Percentiles rank a stretch among this genome's conserved stretches.
These are phyloP conservation scores for Brachionus plicatilis DNA, from an alignment of 1,140 invertebrate species.

Conservation along the genomic window DNA sequence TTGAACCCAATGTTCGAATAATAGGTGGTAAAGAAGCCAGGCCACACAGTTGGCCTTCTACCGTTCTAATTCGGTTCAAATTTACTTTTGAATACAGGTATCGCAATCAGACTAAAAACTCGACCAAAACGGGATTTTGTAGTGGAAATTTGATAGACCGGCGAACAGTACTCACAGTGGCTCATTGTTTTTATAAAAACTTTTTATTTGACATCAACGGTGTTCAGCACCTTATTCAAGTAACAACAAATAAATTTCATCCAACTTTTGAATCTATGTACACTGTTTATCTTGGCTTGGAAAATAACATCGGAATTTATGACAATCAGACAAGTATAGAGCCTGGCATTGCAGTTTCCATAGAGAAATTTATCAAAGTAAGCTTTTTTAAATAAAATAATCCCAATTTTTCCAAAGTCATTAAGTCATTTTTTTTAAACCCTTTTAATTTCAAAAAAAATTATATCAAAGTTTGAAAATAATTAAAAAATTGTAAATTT, in stretches of 20 bases:
- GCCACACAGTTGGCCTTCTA: constrained; percentile 19
- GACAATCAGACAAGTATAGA: background rate
- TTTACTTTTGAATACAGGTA: background rate
- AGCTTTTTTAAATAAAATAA: no score
- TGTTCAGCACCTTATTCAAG: background rate
- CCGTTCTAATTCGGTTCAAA: background rate
- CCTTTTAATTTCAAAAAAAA: no score
- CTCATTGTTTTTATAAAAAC: constrained; percentile 60
- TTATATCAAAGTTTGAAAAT: background rate
- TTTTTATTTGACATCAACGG: background rate
- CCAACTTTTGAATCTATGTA: constrained; percentile 21
- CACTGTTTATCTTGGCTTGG: constrained; percentile 15
- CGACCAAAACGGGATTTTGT: constrained; percentile 55
- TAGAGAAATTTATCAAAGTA: background rate
- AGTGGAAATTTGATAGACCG: constrained; percentile 69
- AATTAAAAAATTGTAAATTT: background rate
- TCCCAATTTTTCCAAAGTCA: no score
- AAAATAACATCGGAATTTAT: background rate
- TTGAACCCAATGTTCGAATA: background rate
- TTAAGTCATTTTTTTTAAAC: background rate
- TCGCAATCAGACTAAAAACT: background rate
- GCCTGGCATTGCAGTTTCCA: background rate
- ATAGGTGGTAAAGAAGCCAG: constrained; percentile 7
- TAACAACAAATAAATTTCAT: background rate
- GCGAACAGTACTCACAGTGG: constrained; percentile 69